phyloP scores from a whole-genome alignment of 30 jellyfish, hydroid and myxozoan genomes.

The Mastigias papua region DNA sequence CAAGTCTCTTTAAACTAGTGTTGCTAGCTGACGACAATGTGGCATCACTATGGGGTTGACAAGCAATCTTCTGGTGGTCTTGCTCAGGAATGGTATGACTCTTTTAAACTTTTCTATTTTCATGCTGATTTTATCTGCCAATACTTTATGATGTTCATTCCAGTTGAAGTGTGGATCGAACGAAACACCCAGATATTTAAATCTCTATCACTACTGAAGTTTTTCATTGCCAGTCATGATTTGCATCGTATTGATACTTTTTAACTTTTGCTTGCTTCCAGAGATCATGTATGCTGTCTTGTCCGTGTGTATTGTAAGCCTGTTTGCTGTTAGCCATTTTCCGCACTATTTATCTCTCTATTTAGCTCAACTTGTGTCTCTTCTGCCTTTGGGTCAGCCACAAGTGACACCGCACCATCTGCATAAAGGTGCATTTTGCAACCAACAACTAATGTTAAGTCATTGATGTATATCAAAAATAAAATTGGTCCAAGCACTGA shows the following conservation, averaged over 20 bases:
- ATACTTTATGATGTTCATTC: conserved; percentile 39
- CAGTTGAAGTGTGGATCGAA: conserved; percentile 41
- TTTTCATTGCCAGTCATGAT: conserved; percentile 27
- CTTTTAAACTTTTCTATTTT: conserved; percentile 18
- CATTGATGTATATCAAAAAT: conserved; percentile 46
- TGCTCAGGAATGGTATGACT: conserved; percentile 30
- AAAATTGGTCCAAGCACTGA: conserved; percentile 59
- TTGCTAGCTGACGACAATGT: conserved; percentile 59
- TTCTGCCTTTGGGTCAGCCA: conserved; percentile 39
- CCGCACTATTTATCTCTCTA: conserved; percentile 41
- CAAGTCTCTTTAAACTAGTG: conserved; percentile 34
- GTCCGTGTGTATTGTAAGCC: conserved; percentile 24
- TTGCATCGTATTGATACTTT: neutral
- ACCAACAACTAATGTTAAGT: conserved; percentile 19
- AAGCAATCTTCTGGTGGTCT: conserved; percentile 38
- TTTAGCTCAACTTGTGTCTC: conserved; percentile 12
- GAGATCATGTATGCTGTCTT: conserved; percentile 31
- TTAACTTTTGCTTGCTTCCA: conserved; percentile 33
- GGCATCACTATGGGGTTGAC: conserved; percentile 27
- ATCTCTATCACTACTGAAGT: neutral
- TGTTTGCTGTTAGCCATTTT: conserved; percentile 40
- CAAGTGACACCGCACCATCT: conserved; percentile 47
- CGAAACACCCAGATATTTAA: conserved; percentile 31
- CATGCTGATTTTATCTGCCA: conserved; percentile 47
- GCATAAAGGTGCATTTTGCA: conserved; percentile 62